Conservation (phyloP, 2,888 invertebrate species). For the Apotomis betuletana region DNA sequence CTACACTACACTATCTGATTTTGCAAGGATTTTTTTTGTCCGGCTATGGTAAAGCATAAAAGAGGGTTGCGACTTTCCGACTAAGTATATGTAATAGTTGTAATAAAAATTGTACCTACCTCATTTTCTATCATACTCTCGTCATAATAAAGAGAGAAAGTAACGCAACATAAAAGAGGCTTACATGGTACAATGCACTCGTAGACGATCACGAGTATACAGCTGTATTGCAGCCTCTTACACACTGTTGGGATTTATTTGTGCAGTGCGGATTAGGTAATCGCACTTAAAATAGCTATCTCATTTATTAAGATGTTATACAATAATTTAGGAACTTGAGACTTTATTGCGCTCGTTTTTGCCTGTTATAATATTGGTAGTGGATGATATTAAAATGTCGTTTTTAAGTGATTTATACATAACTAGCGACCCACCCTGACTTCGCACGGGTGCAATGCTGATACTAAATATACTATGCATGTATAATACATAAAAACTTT, state of each 20-base stretch:
- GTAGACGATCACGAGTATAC: not conserved
- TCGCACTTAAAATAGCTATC: not conserved
- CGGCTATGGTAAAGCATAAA: too few species aligned
- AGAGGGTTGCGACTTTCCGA: too few species aligned
- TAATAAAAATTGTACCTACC: not conserved
- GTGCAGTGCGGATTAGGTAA: not conserved
- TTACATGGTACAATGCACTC: constrained; percentile 5
- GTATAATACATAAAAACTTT: too few species aligned
- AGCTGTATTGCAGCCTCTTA: constrained; percentile 1
- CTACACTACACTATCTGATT: too few species aligned
- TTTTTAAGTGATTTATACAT: too few species aligned
- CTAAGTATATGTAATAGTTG: too few species aligned
- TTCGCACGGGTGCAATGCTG: too few species aligned
- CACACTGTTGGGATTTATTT: constrained; percentile 5
- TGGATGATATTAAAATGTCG: too few species aligned
- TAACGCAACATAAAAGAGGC: not conserved
- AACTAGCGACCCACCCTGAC: too few species aligned
- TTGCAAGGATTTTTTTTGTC: too few species aligned
- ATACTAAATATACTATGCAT: too few species aligned
- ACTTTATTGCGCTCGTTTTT: not conserved
- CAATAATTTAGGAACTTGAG: not conserved
- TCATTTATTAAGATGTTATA: not conserved
- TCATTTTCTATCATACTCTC: not conserved
- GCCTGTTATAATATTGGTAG: too few species aligned
- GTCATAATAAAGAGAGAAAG: not conserved